These are phyloP conservation scores for Apteryx mantelli DNA, from an alignment of 2,113 vertebrate species.

Conservation along the genomic window DNA sequence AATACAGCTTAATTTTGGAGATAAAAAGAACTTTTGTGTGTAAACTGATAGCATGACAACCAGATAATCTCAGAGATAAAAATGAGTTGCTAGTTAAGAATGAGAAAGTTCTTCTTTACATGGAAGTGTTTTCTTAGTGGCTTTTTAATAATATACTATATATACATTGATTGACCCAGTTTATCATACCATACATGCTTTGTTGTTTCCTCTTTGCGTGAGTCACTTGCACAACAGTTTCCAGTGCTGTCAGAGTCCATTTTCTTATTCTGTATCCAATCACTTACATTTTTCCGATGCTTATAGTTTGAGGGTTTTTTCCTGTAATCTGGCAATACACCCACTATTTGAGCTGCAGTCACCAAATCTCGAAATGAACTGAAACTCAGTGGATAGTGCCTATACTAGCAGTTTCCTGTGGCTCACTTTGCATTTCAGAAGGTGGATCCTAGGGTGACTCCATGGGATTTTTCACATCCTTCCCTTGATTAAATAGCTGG, in stretches of 20 bases:
- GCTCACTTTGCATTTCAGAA: not conserved
- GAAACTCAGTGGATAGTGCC: not conserved
- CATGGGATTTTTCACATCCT: not conserved
- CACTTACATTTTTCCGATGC: not conserved
- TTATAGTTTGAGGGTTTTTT: not conserved
- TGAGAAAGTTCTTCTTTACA: not conserved
- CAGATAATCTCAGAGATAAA: not conserved
- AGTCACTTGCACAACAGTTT: not conserved
- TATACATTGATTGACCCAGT: not conserved
- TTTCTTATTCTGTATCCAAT: not conserved
- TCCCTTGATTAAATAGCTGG: not conserved
- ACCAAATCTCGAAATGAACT: not conserved
- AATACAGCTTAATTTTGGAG: not conserved
- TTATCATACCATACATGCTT: not conserved
- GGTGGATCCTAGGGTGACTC: not conserved
- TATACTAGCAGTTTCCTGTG: not conserved
- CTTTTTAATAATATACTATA: slow-evolving; percentile 22
- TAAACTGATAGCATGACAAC: not conserved
- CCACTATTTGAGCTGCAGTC: not conserved
- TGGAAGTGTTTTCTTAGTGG: not conserved
- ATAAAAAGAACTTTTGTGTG: not conserved
- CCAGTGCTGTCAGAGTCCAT: not conserved
- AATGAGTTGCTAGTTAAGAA: not conserved
- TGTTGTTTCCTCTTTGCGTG: slow-evolving; percentile 7
- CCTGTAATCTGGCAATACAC: not conserved